Evolutionary conservation across 2,888 invertebrate genomes (phyloP).

Genomic region (Drosophila crucigera): DNA sequence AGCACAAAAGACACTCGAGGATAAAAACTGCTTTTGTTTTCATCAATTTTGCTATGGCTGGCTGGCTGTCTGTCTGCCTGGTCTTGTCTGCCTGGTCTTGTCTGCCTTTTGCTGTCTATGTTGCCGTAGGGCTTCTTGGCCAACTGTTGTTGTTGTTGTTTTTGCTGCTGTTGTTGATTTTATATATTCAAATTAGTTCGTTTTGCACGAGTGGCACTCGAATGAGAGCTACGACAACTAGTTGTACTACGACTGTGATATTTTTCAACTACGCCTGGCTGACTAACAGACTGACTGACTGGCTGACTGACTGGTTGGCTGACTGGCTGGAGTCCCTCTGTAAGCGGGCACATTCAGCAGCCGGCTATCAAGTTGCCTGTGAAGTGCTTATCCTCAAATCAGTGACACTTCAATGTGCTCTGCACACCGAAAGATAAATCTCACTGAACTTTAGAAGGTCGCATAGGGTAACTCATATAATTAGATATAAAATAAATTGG

Average conservation of each 20-base stretch:
- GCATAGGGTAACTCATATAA: background rate
- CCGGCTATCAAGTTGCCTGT: slow-evolving; percentile 80
- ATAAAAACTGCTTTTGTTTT: slow-evolving; percentile 65
- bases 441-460: background rate
- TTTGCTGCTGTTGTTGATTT: slow-evolving; percentile 65
- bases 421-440: background rate
- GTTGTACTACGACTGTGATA: slow-evolving; percentile 52
- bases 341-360: slow-evolving; percentile 56
- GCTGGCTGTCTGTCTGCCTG: slow-evolving; percentile 5
- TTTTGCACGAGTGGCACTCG: slow-evolving; percentile 80
- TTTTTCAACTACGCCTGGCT: slow-evolving; percentile 67
- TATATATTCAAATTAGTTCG: slow-evolving; percentile 82
- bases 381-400: slow-evolving; percentile 82
- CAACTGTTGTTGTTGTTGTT: slow-evolving; percentile 15
- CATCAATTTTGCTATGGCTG: slow-evolving; percentile 55
- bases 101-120: slow-evolving; percentile 32
- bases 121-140: slow-evolving; percentile 48
- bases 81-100: slow-evolving; percentile 30
- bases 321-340: slow-evolving; percentile 27
- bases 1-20: slow-evolving; percentile 52
- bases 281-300: slow-evolving; percentile 26
- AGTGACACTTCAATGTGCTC: slow-evolving; percentile 82
- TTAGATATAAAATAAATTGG: background rate
- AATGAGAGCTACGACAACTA: slow-evolving; percentile 66
- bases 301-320: slow-evolving; percentile 26